Evolutionary conservation across 2,113 vertebrate species (phyloP).

Genomic region (Hiodon tergisus): DNA sequence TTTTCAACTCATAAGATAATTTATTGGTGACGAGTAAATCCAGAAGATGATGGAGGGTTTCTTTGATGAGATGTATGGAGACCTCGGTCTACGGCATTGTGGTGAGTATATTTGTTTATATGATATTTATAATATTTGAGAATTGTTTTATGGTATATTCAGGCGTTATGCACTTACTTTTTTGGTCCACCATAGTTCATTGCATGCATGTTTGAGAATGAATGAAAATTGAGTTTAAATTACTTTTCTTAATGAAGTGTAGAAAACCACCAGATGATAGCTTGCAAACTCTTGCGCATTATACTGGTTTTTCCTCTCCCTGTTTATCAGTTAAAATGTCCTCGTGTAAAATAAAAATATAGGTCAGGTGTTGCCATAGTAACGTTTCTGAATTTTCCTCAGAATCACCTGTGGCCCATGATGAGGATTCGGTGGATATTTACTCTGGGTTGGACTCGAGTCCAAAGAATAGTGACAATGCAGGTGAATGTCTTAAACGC

Average conservation of each 20-base stretch:
- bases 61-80: conserved; percentile 6
- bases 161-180: neutral
- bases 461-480: conserved; percentile 6
- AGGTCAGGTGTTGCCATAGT: neutral
- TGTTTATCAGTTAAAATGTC: neutral
- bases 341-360: neutral
- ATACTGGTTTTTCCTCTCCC: neutral
- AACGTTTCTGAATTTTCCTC: neutral
- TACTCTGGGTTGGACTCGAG: conserved; percentile 17
- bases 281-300: too few relatives aligned
- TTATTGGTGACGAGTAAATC: too few relatives aligned
- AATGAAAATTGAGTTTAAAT: neutral
- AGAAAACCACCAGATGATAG: neutral
- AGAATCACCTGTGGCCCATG: conserved; percentile 11
- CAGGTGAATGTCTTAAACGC: conserved; percentile 2
- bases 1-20: too few relatives aligned
- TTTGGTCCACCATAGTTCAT: neutral
- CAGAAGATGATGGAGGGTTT: neutral
- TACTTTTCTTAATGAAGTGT: too few relatives aligned
- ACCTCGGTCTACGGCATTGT: neutral
- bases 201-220: neutral
- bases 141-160: neutral
- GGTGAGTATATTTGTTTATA: neutral
- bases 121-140: neutral
- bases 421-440: conserved; percentile 25